A percentile compares a stretch with the other conserved stretches of the same genome.
Evolutionary conservation across 1,140 invertebrate genomes (phyloP).

Genomic region (Drosophila hydei): DNA sequence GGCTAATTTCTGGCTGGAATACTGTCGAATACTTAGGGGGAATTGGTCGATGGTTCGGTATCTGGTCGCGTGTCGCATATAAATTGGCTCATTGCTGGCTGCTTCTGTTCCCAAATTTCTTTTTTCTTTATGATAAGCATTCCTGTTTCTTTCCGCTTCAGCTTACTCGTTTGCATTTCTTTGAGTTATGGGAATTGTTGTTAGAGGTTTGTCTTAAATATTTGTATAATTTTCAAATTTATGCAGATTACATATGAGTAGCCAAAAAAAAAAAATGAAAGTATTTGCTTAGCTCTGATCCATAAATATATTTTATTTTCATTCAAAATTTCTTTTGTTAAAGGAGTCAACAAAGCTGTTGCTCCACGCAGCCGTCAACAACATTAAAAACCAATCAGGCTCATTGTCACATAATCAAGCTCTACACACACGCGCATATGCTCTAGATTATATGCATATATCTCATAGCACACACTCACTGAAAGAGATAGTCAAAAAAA

Average conservation of each 20-base stretch:
- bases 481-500: conserved; percentile 2
- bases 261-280: too few species aligned
- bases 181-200: conserved; percentile 13
- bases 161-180: conserved; percentile 12
- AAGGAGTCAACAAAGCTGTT: too few species aligned
- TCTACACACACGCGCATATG: conserved; percentile 20
- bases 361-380: neutral
- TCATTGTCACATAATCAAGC: conserved; percentile 75
- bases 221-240: neutral
- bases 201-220: too few species aligned
- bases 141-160: conserved; percentile 27
- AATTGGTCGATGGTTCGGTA: conserved; percentile 34
- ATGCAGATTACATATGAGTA: too few species aligned
- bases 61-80: conserved; percentile 66
- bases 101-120: conserved; percentile 43
- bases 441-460: conserved; percentile 30
- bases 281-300: too few species aligned
- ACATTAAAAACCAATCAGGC: conserved; percentile 79
- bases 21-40: conserved; percentile 23
- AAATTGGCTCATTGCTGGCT: conserved; percentile 73
- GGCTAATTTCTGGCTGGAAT: conserved; percentile 53
- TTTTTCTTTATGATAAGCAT: conserved; percentile 45
- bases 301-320: too few species aligned
- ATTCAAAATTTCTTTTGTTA: too few species aligned
- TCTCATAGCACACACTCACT: conserved; percentile 29